Percentiles rank a stretch among this genome's conserved stretches.
phyloP scores from a whole-genome alignment of 2,113 vertebrate genomes.

The Grammomys surdaster region DNA sequence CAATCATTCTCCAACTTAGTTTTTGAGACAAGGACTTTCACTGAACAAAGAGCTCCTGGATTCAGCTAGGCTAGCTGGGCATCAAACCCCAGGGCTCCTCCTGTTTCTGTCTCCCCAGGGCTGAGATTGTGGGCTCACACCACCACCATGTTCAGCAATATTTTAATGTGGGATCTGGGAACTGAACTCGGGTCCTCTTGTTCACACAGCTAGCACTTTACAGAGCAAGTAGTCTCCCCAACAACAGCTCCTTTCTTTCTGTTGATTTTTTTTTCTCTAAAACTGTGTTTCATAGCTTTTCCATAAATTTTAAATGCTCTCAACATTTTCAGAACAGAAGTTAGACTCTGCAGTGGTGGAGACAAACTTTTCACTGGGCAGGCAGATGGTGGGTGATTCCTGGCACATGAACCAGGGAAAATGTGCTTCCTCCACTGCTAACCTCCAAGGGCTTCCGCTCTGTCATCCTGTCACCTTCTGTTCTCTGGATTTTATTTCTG shows the following conservation, averaged over 20 bases:
- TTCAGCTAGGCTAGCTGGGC: neutral
- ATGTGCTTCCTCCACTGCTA: neutral
- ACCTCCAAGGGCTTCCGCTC: neutral
- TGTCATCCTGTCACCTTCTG: conserved; percentile 1
- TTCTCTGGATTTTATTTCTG: neutral
- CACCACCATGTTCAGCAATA: neutral
- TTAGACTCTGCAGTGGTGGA: neutral
- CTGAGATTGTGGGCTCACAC: no score
- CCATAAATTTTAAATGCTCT: neutral
- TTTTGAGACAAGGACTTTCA: neutral
- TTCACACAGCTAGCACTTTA: neutral
- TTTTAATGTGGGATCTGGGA: neutral
- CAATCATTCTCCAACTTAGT: neutral
- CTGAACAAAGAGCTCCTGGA: neutral
- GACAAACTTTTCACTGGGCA: neutral
- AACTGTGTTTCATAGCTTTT: neutral
- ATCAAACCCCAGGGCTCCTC: neutral
- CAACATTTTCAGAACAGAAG: conserved; percentile 37
- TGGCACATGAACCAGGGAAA: neutral
- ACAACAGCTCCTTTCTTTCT: neutral
- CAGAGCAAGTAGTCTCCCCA: no score
- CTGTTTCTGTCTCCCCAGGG: neutral
- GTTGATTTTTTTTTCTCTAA: neutral
- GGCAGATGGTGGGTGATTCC: neutral
- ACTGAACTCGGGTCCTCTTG: neutral